phyloP scores from a whole-genome alignment of 1,140 invertebrate genomes.

The Sitobion miscanthi region DNA sequence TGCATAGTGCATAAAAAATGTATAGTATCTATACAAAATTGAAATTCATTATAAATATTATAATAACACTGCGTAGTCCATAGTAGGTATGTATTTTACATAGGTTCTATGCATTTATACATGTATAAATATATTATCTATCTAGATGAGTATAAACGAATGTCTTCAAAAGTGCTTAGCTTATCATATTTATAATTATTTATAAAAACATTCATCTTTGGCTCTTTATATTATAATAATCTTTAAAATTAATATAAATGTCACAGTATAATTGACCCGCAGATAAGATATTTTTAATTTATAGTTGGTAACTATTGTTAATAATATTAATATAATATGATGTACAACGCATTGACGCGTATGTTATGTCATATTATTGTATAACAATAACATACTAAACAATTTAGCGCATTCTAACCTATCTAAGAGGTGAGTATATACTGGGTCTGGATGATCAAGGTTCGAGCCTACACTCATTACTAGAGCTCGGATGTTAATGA shows the following conservation, averaged over 20 bases:
- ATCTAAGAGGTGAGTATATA: no score
- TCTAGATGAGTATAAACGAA: slow-evolving; percentile 11
- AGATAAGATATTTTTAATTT: background rate
- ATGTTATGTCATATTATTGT: no score
- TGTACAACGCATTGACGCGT: no score
- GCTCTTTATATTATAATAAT: background rate
- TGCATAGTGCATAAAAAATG: background rate
- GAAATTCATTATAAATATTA: background rate
- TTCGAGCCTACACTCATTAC: no score
- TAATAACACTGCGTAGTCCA: background rate
- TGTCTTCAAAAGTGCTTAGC: slow-evolving; percentile 15
- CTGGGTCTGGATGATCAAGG: no score
- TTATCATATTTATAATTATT: background rate
- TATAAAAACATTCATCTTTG: background rate
- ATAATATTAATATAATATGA: no score
- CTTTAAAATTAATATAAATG: background rate
- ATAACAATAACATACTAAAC: no score
- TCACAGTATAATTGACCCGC: background rate
- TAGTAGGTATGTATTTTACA: background rate
- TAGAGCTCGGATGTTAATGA: no score
- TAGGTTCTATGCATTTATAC: background rate
- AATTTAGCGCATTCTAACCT: no score
- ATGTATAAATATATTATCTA: background rate
- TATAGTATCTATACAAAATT: background rate
- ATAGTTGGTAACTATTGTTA: background rate